Conservation (phyloP, 2,797 vertebrate genomes). For the Okamejei kenojei region DNA sequence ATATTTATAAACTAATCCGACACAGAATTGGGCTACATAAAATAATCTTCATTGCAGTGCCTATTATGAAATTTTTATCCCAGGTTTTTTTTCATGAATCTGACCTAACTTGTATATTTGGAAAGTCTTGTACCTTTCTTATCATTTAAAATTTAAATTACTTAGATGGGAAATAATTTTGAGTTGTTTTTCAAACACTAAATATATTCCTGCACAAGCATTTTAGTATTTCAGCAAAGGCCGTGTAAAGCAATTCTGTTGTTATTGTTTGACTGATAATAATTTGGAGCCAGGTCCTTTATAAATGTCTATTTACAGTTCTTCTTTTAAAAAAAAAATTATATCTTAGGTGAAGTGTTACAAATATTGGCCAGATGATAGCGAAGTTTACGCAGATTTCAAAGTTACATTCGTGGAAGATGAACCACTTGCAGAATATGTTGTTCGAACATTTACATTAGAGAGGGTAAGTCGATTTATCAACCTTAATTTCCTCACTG, state of each 20-base stretch:
- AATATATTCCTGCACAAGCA: neutral
- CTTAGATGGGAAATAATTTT: neutral
- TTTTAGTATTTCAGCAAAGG: neutral
- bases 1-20: neutral
- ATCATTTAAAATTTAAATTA: neutral
- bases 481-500: neutral
- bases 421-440: slow-evolving; percentile 93
- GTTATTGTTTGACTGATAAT: neutral
- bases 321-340: slow-evolving; percentile 36
- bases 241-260: neutral
- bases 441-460: slow-evolving; percentile 95
- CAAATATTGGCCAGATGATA: slow-evolving; percentile 98
- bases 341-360: slow-evolving; percentile 87
- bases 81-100: neutral
- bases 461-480: slow-evolving; percentile 70
- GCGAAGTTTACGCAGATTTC: slow-evolving; percentile 95
- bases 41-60: neutral
- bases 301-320: neutral
- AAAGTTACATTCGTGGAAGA: slow-evolving; percentile 95
- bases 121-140: neutral
- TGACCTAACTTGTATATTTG: neutral
- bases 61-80: neutral
- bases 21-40: neutral
- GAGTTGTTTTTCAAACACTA: neutral
- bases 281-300: neutral